Base-by-base conservation (phyloP, 2,888 invertebrate species). In the Clistopyga incitator region DNA sequence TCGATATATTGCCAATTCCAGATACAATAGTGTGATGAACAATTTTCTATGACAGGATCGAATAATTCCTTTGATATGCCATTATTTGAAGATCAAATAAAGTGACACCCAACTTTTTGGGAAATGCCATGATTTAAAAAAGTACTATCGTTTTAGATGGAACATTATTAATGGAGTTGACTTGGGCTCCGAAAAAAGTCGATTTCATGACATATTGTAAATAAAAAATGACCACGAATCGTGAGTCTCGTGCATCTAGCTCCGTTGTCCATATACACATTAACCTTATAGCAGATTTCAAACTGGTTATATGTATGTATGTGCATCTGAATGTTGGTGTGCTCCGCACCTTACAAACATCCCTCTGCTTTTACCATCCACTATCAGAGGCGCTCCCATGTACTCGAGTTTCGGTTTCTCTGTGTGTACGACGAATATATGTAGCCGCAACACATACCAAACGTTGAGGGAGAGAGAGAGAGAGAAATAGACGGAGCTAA, bases 361-460 rank as follows among this genome's bases (percentile, higher is more conserved):
- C 82, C 84, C 67, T 61, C 45, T 68, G 82, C 70, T 78, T 81
- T 81, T 52, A 78, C 74, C 78, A 65, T 67, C 74, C 54, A 42
- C 78, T 75, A 67, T 65, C 72, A 54, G 38, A 38, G 76, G 45
- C 75, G 65, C 82, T 65, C 64, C 76, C 42, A 82, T 85, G 77
- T 84, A 83, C 82, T 83, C 70, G 68, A 52, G 56, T 75, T 78
- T 75, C 79, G 76, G 82, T 84, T 81, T 86, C 85, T 85, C 87
- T 87, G 86, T 88, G 88, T 89, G 47, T 68, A 86, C 83, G 86
- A 88, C n/a, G n/a, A n/a, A n/a, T 88, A 90, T 91, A 90, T 85
- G 89, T 87, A 87, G 89, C 89, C 89, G 88, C 89, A 89, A 89
- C 88, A 91, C 89, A 88, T 88, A 87, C 50, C 56, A n/a, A 70